Evolutionary conservation across 2,113 vertebrate species (phyloP), one percentile per base, ranked within the genome.

Genomic region (Ia io): DNA sequence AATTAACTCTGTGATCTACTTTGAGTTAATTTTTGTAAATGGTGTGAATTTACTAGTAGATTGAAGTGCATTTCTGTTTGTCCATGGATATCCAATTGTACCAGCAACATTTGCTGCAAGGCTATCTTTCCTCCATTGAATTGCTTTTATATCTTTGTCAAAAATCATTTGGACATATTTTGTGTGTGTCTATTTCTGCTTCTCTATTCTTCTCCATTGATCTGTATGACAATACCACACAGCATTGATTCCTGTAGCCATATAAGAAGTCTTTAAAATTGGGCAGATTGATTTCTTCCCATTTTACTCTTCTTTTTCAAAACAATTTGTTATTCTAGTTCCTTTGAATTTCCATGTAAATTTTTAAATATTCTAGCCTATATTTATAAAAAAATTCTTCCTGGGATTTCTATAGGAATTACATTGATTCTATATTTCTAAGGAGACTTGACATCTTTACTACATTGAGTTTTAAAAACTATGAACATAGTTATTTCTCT

Each of bases 91-190:
- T 76, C 20, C 61, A 93, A 40, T 13, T 73, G 9, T n/a, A 35
- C 51, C 32, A 85, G 61, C 25, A 85, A 67, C 47, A 83, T 73
- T 53, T 79, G 61, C 25, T 84, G 18, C 63, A 87, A 90, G 76
- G 28, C 44, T 51, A n/a, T 53, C 53, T 89, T 83, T 90, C 37
- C 40, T 87, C 30, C 76, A 92, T 0, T 59, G 88, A 85, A 92
- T 69, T 87, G 73, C 67, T 94, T 92, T 93, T 65, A 95, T 44
- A 84, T 65, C 65, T 92, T 76, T 95, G 70, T 90, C 70, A 88
- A 93, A 94, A 86, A 94, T 95, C 65, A 78, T 96, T 84, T 63
- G 49, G 61, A 92, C 94, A 47, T 96, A 83, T 74, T 91, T 91
- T 85, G 11, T 74, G 22, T 86, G 63, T 42, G 42, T 86, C 61